phyloP scores from a whole-genome alignment of 2,797 vertebrate species.

The Nasua narica region DNA sequence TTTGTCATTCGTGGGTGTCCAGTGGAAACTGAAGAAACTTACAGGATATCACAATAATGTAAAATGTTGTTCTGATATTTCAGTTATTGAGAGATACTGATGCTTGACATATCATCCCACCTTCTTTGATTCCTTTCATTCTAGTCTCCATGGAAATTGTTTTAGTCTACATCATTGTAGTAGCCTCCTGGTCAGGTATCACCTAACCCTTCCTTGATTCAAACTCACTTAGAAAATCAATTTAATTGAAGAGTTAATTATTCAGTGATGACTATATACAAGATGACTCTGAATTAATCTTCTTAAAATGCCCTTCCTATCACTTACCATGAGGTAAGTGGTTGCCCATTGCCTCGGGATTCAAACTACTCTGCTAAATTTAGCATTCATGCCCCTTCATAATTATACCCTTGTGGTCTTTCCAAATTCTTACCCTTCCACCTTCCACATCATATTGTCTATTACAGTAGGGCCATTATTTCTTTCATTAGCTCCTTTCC shows the following conservation, averaged over 20 bases:
- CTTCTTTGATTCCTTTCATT: neutral
- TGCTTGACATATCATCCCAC: neutral
- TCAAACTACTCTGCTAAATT: neutral
- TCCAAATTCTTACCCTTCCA: neutral
- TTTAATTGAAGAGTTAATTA: neutral
- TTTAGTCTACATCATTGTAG: neutral
- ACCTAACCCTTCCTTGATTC: neutral
- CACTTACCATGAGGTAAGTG: neutral
- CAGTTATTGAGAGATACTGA: neutral
- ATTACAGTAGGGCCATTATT: no score
- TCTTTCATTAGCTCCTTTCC: no score
- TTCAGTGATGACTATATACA: neutral
- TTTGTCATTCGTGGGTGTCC: neutral
- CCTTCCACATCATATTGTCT: rapidly evolving
- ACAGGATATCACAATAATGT: neutral
- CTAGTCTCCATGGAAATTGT: neutral
- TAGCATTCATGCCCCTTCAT: neutral
- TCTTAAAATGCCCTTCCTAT: neutral
- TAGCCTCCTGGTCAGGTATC: neutral
- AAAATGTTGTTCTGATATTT: neutral
- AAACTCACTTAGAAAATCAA: neutral
- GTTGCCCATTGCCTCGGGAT: neutral
- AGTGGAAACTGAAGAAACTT: neutral
- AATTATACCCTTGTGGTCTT: neutral
- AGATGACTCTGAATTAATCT: neutral